Evolutionary conservation across 53 echinoderm and acorn worm species (phyloP).

Genomic region (Echinarachnius parma): DNA sequence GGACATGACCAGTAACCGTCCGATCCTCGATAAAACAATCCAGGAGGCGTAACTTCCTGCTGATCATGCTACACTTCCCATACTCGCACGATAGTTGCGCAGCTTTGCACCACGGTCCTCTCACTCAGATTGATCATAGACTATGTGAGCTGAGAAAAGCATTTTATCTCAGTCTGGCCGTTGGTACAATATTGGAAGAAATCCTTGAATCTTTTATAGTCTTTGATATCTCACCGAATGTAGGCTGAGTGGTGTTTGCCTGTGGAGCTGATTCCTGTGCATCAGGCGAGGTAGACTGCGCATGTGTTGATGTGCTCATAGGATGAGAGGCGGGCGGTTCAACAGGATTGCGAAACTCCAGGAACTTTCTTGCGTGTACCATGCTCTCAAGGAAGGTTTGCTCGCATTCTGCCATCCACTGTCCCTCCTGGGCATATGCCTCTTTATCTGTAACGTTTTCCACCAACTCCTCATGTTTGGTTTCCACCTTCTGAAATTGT

Average conservation of each 20-base stretch:
- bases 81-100: constrained; percentile 47
- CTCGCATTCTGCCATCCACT: constrained; percentile 19
- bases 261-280: background rate
- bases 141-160: constrained; percentile 69
- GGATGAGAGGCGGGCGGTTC: background rate
- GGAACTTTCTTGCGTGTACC: background rate
- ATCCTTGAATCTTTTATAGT: constrained; percentile 58
- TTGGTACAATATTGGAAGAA: constrained; percentile 52
- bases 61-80: constrained; percentile 68
- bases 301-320: background rate
- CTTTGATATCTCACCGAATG: constrained; percentile 54
- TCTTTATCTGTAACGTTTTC: background rate
- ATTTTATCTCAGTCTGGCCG: constrained; percentile 57
- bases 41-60: constrained; percentile 53
- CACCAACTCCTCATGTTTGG: constrained; percentile 2
- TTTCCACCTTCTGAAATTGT: constrained; percentile 6
- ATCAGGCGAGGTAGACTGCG: constrained; percentile 1
- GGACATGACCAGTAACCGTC: constrained; percentile 65
- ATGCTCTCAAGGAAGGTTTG: background rate
- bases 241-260: background rate
- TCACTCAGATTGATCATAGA: constrained; percentile 60
- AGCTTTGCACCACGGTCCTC: constrained; percentile 49
- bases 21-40: constrained; percentile 61
- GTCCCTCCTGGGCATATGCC: background rate
- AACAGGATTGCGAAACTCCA: background rate